Evolutionary conservation across 2,797 vertebrate species (phyloP).

Genomic region (Darevskia mixta): DNA sequence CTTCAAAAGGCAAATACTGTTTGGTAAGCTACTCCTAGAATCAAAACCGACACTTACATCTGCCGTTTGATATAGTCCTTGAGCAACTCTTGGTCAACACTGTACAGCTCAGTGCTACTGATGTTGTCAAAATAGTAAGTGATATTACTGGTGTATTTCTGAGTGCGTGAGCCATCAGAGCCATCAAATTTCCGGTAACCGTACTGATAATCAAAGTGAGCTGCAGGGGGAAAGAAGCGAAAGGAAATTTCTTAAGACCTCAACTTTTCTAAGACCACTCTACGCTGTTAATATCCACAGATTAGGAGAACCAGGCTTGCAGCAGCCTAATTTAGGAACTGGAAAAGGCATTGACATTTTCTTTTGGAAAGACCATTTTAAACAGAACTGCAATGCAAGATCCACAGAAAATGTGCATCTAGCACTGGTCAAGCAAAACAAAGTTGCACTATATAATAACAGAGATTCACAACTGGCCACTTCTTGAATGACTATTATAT

Average conservation of each 20-base stretch:
- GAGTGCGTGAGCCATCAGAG: constrained; percentile 86
- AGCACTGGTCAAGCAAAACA: neutral
- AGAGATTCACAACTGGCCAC: neutral
- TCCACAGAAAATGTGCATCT: neutral
- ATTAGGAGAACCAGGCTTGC: neutral
- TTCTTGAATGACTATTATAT: neutral
- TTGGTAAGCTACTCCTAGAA: neutral
- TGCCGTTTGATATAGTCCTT: constrained; percentile 99
- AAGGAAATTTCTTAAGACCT: neutral
- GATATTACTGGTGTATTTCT: constrained; percentile 91
- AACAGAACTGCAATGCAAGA: neutral
- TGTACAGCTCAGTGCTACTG: constrained; percentile 94
- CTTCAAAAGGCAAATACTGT: neutral
- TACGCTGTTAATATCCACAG: neutral
- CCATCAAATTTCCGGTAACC: constrained; percentile 91
- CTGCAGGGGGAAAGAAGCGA: constrained; percentile 67
- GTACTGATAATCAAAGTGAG: constrained; percentile 94
- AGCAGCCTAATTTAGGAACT: neutral
- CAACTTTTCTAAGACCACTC: neutral
- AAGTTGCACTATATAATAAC: neutral
- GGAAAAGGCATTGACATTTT: neutral
- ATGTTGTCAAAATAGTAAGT: constrained; percentile 99
- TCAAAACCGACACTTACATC: constrained; percentile 85
- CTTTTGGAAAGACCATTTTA: neutral
- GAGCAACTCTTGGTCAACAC: constrained; percentile 93